A percentile compares a stretch with the other conserved stretches of the same genome.
Conservation (phyloP, 2,888 invertebrate genomes). For the Drosophila vallismaia region DNA sequence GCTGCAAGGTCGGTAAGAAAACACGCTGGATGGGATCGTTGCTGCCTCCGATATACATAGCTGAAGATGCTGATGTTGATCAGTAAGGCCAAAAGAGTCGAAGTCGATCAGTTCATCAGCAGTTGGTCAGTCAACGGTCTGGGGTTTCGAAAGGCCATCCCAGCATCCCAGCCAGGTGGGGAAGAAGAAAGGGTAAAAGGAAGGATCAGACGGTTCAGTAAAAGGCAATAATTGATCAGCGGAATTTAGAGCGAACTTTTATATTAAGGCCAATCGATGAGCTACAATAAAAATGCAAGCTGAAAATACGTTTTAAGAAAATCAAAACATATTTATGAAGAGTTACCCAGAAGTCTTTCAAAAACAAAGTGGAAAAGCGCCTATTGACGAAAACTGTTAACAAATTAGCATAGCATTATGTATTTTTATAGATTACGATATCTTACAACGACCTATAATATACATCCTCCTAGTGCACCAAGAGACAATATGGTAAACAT, state of each 20-base stretch:
- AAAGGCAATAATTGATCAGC: slow-evolving; percentile 80
- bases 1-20: slow-evolving; percentile 77
- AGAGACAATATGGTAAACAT: no score
- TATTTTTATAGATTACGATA: no score
- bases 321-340: slow-evolving; percentile 18
- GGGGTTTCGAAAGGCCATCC: slow-evolving; percentile 44
- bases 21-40: slow-evolving; percentile 60
- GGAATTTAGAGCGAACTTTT: slow-evolving; percentile 80
- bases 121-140: slow-evolving; percentile 75
- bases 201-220: slow-evolving; percentile 40
- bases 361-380: no score
- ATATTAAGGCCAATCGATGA: slow-evolving; percentile 69
- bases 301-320: slow-evolving; percentile 55
- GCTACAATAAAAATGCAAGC: slow-evolving; percentile 30
- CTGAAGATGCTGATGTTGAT: slow-evolving; percentile 34
- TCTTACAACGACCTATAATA: no score
- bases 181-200: slow-evolving; percentile 9
- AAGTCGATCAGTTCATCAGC: slow-evolving; percentile 59
- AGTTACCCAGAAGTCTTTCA: no score
- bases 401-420: no score
- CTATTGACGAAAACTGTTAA: no score
- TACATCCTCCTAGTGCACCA: no score
- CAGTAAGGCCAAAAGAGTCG: slow-evolving; percentile 37
- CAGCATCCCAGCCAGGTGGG: slow-evolving; percentile 8
- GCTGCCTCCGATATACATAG: slow-evolving; percentile 17